Conservation (phyloP, 2,797 vertebrate genomes). For the Esox lucius region DNA sequence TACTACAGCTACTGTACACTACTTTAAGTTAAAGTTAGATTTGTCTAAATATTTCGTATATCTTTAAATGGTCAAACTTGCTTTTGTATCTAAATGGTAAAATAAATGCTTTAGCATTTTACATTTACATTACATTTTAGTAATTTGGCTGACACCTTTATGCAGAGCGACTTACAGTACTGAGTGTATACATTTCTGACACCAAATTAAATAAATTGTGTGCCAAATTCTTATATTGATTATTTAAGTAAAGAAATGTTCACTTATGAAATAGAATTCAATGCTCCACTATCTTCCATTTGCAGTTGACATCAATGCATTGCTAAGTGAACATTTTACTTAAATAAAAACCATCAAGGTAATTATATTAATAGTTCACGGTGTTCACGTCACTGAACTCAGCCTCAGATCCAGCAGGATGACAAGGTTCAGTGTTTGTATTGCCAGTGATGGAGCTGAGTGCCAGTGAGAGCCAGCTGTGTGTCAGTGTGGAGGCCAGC, state of each 20-base stretch:
- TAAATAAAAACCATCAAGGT: neutral
- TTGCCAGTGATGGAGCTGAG: slow-evolving; percentile 81
- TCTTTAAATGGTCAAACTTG: no score
- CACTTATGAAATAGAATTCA: no score
- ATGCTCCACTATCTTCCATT: neutral
- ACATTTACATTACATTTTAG: no score
- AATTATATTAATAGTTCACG: neutral
- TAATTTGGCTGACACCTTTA: no score
- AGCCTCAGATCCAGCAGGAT: neutral
- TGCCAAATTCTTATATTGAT: no score
- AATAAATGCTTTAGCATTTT: neutral
- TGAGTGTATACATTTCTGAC: no score
- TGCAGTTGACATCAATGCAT: neutral
- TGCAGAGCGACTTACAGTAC: no score
- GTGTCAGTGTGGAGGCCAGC: slow-evolving; percentile 78
- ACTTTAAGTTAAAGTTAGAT: no score
- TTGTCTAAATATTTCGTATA: no score
- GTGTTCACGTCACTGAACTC: neutral
- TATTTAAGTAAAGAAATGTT: no score
- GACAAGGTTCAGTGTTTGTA: slow-evolving; percentile 30
- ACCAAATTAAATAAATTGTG: no score
- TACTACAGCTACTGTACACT: neutral
- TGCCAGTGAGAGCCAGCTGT: slow-evolving; percentile 79
- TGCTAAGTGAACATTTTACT: neutral
- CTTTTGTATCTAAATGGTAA: neutral